These are phyloP conservation scores for Gerris buenoi DNA, from an alignment of 1,140 invertebrate species.

Conservation along the genomic window DNA sequence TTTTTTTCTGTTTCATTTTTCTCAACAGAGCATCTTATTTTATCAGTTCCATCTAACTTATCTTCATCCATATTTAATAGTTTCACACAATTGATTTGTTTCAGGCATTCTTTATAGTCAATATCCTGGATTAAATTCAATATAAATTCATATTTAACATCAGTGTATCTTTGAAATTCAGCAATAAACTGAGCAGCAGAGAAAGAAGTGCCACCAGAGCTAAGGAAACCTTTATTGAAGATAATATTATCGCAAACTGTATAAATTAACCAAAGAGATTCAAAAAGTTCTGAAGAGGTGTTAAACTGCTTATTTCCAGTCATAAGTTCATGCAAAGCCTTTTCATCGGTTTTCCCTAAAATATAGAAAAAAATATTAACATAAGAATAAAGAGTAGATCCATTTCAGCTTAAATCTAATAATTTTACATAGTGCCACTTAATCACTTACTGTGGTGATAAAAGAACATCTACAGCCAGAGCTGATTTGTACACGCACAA, in stretches of 20 bases:
- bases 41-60: too few relatives aligned
- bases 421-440: too few relatives aligned
- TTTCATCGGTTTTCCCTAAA: slow-evolving; percentile 13
- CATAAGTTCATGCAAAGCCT: not conserved
- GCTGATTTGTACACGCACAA: too few relatives aligned
- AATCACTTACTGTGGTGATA: too few relatives aligned
- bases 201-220: slow-evolving; percentile 32
- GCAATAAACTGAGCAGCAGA: slow-evolving; percentile 29
- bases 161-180: slow-evolving; percentile 22
- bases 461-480: too few relatives aligned
- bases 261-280: slow-evolving; percentile 27
- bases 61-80: too few relatives aligned
- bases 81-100: too few relatives aligned
- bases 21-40: too few relatives aligned
- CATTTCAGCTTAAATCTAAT: too few relatives aligned
- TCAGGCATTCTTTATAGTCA: not conserved
- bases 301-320: not conserved
- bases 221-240: slow-evolving; percentile 18
- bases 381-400: too few relatives aligned
- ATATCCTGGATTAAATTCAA: not conserved
- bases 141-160: not conserved
- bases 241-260: slow-evolving; percentile 12
- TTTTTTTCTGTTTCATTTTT: too few relatives aligned
- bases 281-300: slow-evolving; percentile 20
- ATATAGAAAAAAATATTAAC: slow-evolving; percentile 9